A percentile compares a stretch with the other conserved stretches of the same genome.
phyloP scores from a whole-genome alignment of 1,140 invertebrate species.

The Saxidomus purpurata region DNA sequence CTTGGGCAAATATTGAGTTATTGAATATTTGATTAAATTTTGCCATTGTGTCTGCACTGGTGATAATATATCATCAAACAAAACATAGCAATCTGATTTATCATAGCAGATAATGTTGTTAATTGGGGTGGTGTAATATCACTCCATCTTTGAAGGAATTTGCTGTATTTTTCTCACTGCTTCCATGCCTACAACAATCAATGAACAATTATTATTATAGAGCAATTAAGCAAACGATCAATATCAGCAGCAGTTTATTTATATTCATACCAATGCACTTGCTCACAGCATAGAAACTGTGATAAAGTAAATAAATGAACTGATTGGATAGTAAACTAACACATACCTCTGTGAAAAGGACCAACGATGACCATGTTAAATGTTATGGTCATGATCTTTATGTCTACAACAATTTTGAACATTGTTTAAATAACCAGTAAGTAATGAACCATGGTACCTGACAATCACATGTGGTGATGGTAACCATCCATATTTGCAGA shows the following conservation, averaged over 20 bases:
- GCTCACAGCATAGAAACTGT: no score
- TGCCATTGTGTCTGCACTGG: conserved; percentile 13
- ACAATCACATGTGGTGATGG: no score
- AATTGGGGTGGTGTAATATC: conserved; percentile 35
- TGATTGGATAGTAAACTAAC: no score
- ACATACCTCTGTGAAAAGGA: no score
- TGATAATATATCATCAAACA: conserved; percentile 22
- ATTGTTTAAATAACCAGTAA: no score
- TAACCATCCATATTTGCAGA: no score
- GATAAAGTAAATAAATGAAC: no score
- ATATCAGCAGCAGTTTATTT: not conserved
- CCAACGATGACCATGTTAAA: no score
- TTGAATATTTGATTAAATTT: conserved; percentile 32
- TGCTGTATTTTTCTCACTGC: not conserved
- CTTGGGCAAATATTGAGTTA: conserved; percentile 14
- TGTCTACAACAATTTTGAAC: no score
- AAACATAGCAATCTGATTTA: not conserved
- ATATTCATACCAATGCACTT: not conserved
- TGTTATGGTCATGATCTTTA: no score
- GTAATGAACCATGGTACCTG: no score
- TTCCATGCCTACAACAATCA: conserved; percentile 3
- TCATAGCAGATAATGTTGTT: not conserved
- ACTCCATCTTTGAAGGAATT: conserved; percentile 8
- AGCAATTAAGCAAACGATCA: not conserved
- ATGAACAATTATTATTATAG: conserved; percentile 30